These are phyloP conservation scores for Crocuta crocuta DNA, from an alignment of 2,113 vertebrate genomes.

Conservation along the genomic window DNA sequence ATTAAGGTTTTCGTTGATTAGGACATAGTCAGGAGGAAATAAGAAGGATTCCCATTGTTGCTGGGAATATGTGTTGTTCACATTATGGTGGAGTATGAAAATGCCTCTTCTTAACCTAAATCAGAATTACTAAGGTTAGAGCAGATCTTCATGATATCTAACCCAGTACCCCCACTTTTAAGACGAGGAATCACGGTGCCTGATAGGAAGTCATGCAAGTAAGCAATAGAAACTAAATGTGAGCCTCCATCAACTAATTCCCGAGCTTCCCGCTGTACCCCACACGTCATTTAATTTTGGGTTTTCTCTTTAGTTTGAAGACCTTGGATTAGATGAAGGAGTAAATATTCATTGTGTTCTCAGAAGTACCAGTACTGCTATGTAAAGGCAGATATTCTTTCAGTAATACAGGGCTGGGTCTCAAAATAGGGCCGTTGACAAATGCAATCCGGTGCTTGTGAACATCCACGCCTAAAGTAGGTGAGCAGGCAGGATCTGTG, in stretches of 20 bases:
- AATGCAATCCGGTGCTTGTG: background rate
- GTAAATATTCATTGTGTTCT: background rate
- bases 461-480: background rate
- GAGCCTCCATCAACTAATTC: background rate
- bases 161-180: background rate
- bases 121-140: slow-evolving; percentile 15
- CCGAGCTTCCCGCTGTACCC: background rate
- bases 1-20: background rate
- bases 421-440: background rate
- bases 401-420: background rate
- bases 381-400: background rate
- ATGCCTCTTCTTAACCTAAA: background rate
- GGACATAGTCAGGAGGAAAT: background rate
- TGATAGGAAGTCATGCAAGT: background rate
- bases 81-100: background rate
- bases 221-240: background rate
- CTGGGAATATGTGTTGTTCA: background rate
- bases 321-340: background rate
- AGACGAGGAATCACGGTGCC: background rate
- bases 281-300: background rate
- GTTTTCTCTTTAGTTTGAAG: background rate
- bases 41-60: background rate
- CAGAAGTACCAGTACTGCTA: background rate
- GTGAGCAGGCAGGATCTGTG: background rate
- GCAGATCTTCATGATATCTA: background rate